phyloP scores from a whole-genome alignment of 2,113 vertebrate species.

The Cyanoramphus novaezelandiae region DNA sequence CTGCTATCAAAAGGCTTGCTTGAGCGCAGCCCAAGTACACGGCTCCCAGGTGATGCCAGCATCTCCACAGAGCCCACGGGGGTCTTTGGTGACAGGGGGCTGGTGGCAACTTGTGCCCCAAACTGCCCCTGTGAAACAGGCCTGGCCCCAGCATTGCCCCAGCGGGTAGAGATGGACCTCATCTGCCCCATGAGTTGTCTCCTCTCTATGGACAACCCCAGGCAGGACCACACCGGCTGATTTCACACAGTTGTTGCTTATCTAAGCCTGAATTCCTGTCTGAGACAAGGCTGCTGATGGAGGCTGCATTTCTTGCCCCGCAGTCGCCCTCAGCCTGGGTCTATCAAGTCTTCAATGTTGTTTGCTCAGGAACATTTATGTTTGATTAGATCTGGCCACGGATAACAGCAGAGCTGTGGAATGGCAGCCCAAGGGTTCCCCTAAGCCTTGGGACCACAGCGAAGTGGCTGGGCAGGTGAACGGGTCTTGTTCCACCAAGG shows the following conservation, averaged over 20 bases:
- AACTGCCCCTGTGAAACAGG: neutral
- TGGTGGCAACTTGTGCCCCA: neutral
- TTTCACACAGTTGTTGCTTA: no score
- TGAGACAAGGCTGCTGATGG: accelerated
- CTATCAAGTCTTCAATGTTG: neutral
- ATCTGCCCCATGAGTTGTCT: neutral
- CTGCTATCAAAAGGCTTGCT: neutral
- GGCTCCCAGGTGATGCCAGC: neutral
- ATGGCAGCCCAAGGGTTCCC: neutral
- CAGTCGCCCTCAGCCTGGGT: neutral
- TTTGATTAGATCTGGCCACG: neutral
- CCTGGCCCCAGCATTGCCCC: no score
- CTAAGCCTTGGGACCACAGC: neutral
- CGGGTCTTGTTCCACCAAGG: neutral
- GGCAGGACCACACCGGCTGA: accelerated
- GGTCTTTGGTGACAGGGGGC: neutral
- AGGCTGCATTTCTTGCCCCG: neutral
- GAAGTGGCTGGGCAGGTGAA: neutral
- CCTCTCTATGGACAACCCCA: neutral
- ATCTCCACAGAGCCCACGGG: accelerated
- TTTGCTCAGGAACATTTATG: neutral
- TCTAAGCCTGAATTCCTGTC: neutral
- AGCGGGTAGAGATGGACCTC: neutral
- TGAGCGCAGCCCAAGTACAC: accelerated
- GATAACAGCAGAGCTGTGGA: neutral